These are phyloP conservation scores for Morus bassanus DNA, from an alignment of 2,797 vertebrate genomes.

Conservation along the genomic window DNA sequence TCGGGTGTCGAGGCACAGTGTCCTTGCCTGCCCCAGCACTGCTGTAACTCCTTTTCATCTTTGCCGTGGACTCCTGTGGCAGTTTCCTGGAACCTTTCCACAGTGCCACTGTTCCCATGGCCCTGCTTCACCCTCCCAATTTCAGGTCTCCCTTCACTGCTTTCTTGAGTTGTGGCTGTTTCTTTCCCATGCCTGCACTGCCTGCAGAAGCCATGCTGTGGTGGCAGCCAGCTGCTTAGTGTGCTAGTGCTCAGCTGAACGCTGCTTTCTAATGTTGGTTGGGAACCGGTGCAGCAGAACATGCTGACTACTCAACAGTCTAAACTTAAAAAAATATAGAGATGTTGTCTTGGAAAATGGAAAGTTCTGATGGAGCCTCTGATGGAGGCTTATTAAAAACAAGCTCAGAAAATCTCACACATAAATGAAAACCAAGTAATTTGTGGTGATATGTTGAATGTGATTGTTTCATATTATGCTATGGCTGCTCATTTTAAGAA, in stretches of 20 bases:
- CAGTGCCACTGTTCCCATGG: not conserved
- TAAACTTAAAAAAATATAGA: not conserved
- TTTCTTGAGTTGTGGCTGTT: not conserved
- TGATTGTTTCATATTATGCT: not conserved
- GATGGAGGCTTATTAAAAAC: not conserved
- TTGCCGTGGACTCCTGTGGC: not conserved
- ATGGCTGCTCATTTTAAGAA: slow-evolving; percentile 13
- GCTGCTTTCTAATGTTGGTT: not conserved
- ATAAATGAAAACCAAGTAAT: not conserved
- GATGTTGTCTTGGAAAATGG: not conserved
- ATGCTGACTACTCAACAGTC: not conserved
- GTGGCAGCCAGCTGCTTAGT: not conserved
- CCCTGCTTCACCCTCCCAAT: not conserved
- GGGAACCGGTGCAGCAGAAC: not conserved
- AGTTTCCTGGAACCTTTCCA: not conserved
- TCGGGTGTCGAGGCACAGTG: not conserved
- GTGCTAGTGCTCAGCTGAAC: not conserved
- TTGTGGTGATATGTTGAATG: not conserved
- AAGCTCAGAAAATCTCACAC: not conserved
- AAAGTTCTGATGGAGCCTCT: not conserved
- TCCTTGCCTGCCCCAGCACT: not conserved
- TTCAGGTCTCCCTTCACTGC: not conserved
- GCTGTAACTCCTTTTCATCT: not conserved
- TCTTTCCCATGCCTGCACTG: not conserved
- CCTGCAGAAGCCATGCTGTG: not conserved